A percentile compares a stretch with the other conserved stretches of the same genome.
These are phyloP conservation scores for Drosophila pandora DNA, from an alignment of 1,140 invertebrate genomes.

Conservation along the genomic window DNA sequence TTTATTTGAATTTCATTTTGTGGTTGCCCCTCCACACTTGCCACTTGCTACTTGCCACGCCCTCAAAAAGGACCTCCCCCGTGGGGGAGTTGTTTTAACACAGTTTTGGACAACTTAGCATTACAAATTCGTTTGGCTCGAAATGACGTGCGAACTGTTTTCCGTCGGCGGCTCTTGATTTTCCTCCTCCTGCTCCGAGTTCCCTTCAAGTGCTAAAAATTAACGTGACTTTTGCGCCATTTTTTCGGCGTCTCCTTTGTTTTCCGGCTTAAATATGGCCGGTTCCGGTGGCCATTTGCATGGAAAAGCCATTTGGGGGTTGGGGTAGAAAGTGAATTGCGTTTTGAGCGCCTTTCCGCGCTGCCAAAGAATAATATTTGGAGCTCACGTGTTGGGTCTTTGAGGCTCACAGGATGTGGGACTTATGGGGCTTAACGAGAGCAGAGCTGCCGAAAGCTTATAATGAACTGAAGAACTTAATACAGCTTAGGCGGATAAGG, in stretches of 20 bases:
- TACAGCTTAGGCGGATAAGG: neutral
- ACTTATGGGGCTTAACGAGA: constrained; percentile 14
- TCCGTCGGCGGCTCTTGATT: constrained; percentile 5
- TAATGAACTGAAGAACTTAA: constrained; percentile 26
- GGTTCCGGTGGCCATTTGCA: constrained; percentile 56
- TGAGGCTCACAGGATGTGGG: constrained; percentile 7
- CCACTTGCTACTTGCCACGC: neutral
- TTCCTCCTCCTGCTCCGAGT: constrained; percentile 1
- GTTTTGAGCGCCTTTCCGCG: constrained; percentile 33
- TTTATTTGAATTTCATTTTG: constrained; percentile 81
- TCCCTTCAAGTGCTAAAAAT: constrained; percentile 70
- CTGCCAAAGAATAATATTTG: constrained; percentile 22
- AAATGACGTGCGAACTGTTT: constrained; percentile 71
- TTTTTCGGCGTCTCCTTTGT: constrained; percentile 15
- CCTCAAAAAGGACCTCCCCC: neutral
- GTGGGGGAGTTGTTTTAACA: constrained; percentile 55
- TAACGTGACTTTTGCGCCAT: constrained; percentile 54
- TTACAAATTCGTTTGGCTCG: constrained; percentile 62
- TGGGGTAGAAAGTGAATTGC: constrained; percentile 41
- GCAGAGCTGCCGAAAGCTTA: constrained; percentile 4
- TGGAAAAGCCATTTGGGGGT: constrained; percentile 57
- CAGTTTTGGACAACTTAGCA: constrained; percentile 70
- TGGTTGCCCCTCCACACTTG: constrained; percentile 32
- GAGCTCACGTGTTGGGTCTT: constrained; percentile 22
- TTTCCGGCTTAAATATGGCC: constrained; percentile 8